These are phyloP conservation scores for Pegoplata infirma DNA, from an alignment of 2,888 invertebrate genomes.

Conservation along the genomic window DNA sequence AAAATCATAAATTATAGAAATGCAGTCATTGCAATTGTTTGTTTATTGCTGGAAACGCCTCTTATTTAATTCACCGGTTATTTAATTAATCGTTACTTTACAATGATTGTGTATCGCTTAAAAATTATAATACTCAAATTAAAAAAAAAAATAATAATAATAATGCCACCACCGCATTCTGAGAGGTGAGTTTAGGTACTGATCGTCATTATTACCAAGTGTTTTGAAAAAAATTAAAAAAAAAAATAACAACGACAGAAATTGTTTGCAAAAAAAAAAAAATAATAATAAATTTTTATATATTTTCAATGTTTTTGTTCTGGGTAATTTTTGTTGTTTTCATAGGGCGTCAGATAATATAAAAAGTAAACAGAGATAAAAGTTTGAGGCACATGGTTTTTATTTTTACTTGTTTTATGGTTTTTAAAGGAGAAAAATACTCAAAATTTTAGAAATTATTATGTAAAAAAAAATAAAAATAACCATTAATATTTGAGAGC, in stretches of 20 bases:
- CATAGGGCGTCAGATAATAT: constrained; percentile 45
- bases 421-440: constrained; percentile 19
- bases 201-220: constrained; percentile 58
- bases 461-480: no score
- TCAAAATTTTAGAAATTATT: not conserved
- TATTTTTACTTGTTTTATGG: no score
- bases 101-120: constrained; percentile 7
- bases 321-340: constrained; percentile 22
- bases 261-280: constrained; percentile 33
- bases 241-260: constrained; percentile 19
- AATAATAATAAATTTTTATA: constrained; percentile 33
- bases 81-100: constrained; percentile 22
- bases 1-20: constrained; percentile 9
- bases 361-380: constrained; percentile 47
- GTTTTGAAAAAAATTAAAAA: constrained; percentile 27
- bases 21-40: constrained; percentile 4
- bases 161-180: constrained; percentile 56
- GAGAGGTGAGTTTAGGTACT: constrained; percentile 60
- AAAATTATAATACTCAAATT: constrained; percentile 39
- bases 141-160: constrained; percentile 43
- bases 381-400: constrained; percentile 47
- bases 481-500: not conserved
- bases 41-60: constrained; percentile 34
- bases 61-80: constrained; percentile 17
- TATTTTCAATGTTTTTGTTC: constrained; percentile 30